Evolutionary conservation across 1,140 invertebrate species (phyloP), one percentile per base, ranked within the genome.

Genomic region (Drosophila kikkawai): DNA sequence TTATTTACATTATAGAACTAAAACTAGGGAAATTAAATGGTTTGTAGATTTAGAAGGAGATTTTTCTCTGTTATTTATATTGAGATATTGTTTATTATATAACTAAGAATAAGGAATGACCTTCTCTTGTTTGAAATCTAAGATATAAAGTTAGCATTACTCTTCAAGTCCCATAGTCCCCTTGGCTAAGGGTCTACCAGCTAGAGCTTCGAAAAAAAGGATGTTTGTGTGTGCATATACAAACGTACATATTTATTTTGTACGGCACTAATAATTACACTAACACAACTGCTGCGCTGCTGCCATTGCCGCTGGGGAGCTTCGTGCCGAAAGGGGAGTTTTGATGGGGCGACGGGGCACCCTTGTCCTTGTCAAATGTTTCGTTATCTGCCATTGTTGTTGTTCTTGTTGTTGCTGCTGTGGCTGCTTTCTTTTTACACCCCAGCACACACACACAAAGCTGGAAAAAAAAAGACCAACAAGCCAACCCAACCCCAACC

Each of bases 281-380:
- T 63, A 69, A 71, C 58, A 69, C 74, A 56, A 78, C 64, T 69
- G 47, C 15, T 22, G 22, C 22, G 44, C 12, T 41, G 39, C 39
- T 47, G 66, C 11, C 47, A 12, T 41, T 50, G 59, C 15, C 56
- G 36, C 39, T 57, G 75, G 67, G 67, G 74, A 65, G 55, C 64
- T 79, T 70, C 39, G 64, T 68, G 67, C 67, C 19, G 48, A 55
- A 55, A 56, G 67, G 67, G 67, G 63, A 67, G 48, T 61, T 71
- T 26, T 41, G 64, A 15, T 66, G 68, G 57, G 36, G 65, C 42
- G 53, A 37, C 48, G 50, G 50, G 59, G 51, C 47, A 71, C 48
- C 74, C 84, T 87, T 88, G 84, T 88, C 84, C 84, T 88, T 88
- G 84, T 84, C 80, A 88, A 84, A 79, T 83, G 80, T 74, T 83